Conservation (phyloP, 1,140 invertebrate genomes). For the Papilio dardanus region DNA sequence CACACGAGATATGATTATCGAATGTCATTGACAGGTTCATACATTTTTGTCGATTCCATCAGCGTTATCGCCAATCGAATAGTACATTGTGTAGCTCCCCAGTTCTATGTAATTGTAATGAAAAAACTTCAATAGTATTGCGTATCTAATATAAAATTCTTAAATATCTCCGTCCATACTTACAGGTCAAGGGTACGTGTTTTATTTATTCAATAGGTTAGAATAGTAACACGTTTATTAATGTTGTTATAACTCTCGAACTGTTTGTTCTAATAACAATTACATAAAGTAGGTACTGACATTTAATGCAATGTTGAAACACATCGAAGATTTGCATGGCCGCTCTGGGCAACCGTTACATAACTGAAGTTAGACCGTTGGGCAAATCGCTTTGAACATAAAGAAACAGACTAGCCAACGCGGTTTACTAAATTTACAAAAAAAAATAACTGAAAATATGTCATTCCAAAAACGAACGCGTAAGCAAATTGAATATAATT, state of each 20-base stretch:
- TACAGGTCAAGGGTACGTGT: neutral
- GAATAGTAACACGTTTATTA: constrained; percentile 34
- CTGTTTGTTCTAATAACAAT: constrained; percentile 41
- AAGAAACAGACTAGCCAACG: neutral
- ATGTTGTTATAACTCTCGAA: constrained; percentile 25
- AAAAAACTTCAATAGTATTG: neutral
- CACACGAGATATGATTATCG: too few species aligned
- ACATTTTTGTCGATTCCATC: too few species aligned
- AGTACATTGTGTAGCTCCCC: too few species aligned
- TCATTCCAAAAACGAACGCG: too few species aligned
- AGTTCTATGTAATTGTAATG: neutral
- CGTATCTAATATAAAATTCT: neutral
- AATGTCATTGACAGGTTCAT: too few species aligned
- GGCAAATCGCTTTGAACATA: neutral
- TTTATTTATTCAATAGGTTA: constrained; percentile 29
- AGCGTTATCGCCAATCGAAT: too few species aligned
- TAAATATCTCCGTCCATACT: neutral
- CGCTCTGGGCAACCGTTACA: constrained; percentile 46
- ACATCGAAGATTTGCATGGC: constrained; percentile 45
- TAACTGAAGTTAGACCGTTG: constrained; percentile 53
- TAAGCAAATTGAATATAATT: too few species aligned
- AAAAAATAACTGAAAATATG: too few species aligned
- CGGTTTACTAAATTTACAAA: too few species aligned
- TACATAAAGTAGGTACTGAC: constrained; percentile 45
- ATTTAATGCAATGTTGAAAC: constrained; percentile 52